A percentile compares a stretch with the other conserved stretches of the same genome.
Evolutionary conservation across 2,113 vertebrate genomes (phyloP).

Genomic region (Hylia prasina): DNA sequence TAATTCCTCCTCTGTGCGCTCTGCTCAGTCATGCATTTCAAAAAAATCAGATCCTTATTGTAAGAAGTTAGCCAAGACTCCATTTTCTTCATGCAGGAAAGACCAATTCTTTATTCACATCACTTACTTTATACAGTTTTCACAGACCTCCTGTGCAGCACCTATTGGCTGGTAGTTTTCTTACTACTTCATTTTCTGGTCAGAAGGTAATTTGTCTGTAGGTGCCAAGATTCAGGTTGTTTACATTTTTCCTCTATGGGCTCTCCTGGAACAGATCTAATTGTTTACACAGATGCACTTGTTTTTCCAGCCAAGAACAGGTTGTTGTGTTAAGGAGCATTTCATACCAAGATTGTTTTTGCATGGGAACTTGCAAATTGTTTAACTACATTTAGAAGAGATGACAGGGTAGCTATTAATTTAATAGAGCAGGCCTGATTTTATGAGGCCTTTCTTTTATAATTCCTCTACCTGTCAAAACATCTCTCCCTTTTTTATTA

Average conservation of each 20-base stretch:
- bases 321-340: background rate
- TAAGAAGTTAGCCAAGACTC: background rate
- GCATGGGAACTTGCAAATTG: background rate
- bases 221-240: background rate
- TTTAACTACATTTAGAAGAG: background rate
- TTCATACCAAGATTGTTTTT: background rate
- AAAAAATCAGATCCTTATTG: background rate
- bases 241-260: background rate
- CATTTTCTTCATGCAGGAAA: background rate
- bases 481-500: no score
- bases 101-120: background rate
- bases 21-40: background rate
- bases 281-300: background rate
- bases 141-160: background rate
- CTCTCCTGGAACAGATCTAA: background rate
- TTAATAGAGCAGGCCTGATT: no score
- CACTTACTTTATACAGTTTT: no score
- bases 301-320: background rate
- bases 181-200: background rate
- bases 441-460: no score
- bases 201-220: background rate
- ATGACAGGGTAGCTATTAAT: no score
- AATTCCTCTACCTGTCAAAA: no score
- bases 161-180: background rate
- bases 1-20: background rate